Conservation (phyloP, 2,113 vertebrate genomes). For the Conger conger region DNA sequence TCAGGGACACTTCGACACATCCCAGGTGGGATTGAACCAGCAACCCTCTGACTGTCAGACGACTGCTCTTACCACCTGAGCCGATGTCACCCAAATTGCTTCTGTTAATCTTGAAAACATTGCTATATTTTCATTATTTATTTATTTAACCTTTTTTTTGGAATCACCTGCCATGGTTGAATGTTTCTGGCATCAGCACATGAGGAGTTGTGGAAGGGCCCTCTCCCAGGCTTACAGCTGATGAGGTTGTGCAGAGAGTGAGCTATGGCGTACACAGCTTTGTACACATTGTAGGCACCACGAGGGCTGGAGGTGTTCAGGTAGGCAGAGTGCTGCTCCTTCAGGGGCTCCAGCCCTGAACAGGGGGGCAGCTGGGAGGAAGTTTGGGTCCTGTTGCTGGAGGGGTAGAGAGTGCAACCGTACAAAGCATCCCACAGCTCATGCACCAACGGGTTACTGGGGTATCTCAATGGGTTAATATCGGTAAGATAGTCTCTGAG, state of each 20-base stretch:
- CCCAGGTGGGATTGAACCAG: too few species aligned
- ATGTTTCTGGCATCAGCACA: constrained; percentile 60
- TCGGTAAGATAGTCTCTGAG: constrained; percentile 60
- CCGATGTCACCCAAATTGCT: too few species aligned
- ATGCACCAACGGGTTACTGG: constrained; percentile 54
- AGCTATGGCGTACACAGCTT: constrained; percentile 66
- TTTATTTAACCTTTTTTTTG: neutral
- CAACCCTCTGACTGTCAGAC: too few species aligned
- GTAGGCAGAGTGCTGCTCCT: constrained; percentile 58
- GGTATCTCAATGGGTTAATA: constrained; percentile 59
- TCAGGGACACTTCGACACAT: too few species aligned
- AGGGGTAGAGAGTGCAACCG: constrained; percentile 51
- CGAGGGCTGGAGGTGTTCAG: constrained; percentile 65
- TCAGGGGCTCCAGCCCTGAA: constrained; percentile 55
- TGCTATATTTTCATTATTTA: neutral
- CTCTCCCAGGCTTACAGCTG: constrained; percentile 54
- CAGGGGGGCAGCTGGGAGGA: constrained; percentile 48
- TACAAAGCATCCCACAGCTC: constrained; percentile 68
- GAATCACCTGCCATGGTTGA: constrained; percentile 68
- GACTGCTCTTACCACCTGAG: too few species aligned
- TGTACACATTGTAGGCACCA: constrained; percentile 66
- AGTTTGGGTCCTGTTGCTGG: neutral
- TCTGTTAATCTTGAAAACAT: neutral
- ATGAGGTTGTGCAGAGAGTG: constrained; percentile 68
- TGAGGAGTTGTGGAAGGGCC: constrained; percentile 62